phyloP scores from a whole-genome alignment of 2,113 vertebrate species.

The Zosterops hypoxanthus region DNA sequence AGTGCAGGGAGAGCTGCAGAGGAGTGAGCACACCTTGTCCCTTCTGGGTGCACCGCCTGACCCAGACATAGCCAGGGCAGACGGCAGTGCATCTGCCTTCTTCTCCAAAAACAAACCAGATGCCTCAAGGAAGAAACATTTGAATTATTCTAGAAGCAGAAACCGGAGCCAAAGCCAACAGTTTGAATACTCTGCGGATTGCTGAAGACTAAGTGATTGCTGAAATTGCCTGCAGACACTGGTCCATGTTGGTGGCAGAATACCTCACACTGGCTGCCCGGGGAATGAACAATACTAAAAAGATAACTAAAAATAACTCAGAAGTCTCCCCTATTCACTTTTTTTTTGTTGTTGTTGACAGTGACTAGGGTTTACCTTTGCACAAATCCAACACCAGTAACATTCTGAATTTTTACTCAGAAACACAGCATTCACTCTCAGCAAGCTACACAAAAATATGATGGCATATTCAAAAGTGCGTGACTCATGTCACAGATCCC shows the following conservation, averaged over 20 bases:
- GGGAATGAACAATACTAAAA: neutral
- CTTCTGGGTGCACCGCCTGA: neutral
- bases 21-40: neutral
- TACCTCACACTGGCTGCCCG: neutral
- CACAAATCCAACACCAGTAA: neutral
- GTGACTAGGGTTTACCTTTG: neutral
- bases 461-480: neutral
- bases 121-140: neutral
- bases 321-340: neutral
- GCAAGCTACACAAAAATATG: neutral
- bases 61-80: neutral
- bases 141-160: neutral
- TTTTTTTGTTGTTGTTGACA: neutral
- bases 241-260: neutral
- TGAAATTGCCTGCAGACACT: neutral
- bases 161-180: conserved; percentile 17
- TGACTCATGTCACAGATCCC: neutral
- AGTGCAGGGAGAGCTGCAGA: fast-evolving
- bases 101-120: neutral
- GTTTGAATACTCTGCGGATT: neutral
- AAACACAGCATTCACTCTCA: neutral
- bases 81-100: neutral
- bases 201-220: neutral
- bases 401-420: neutral
- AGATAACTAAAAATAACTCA: neutral